Percentiles rank a stretch among this genome's conserved stretches.
Conservation (phyloP, 2,797 vertebrate genomes). For the Mionectes olivaceus region DNA sequence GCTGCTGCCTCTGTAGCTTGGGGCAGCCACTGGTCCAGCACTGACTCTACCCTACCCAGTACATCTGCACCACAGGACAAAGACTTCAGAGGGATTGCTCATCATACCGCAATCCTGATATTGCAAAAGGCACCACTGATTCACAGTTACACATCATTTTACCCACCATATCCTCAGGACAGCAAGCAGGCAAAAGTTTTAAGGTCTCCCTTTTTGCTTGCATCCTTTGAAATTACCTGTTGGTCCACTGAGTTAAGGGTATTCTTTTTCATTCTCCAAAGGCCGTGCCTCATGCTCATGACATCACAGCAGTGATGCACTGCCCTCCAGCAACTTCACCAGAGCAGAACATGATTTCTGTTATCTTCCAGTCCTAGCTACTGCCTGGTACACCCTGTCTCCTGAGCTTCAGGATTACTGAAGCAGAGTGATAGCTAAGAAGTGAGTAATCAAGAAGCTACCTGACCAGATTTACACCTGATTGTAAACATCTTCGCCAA, state of each 20-base stretch:
- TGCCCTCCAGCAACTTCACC: constrained; percentile 22
- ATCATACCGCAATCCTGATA: neutral
- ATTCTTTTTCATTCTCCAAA: neutral
- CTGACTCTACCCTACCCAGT: neutral
- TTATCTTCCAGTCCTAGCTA: neutral
- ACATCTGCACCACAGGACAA: neutral
- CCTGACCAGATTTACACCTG: constrained; percentile 38
- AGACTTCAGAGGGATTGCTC: neutral
- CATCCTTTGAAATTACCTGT: neutral
- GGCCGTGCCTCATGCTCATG: neutral
- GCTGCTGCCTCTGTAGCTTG: neutral
- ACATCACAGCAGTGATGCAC: neutral
- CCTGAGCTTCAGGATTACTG: constrained; percentile 4
- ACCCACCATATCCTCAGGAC: neutral
- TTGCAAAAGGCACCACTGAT: neutral
- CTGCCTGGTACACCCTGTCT: neutral
- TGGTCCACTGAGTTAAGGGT: neutral
- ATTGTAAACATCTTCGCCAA: constrained; percentile 13
- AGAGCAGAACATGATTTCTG: constrained; percentile 15
- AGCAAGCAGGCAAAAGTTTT: neutral
- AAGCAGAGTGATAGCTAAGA: constrained; percentile 55
- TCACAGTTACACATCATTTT: neutral
- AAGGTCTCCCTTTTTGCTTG: neutral
- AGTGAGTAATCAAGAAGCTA: constrained; percentile 66
- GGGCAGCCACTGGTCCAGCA: neutral